These are phyloP conservation scores for Epistrophe eligans DNA, from an alignment of 2,888 invertebrate species.

Conservation along the genomic window DNA sequence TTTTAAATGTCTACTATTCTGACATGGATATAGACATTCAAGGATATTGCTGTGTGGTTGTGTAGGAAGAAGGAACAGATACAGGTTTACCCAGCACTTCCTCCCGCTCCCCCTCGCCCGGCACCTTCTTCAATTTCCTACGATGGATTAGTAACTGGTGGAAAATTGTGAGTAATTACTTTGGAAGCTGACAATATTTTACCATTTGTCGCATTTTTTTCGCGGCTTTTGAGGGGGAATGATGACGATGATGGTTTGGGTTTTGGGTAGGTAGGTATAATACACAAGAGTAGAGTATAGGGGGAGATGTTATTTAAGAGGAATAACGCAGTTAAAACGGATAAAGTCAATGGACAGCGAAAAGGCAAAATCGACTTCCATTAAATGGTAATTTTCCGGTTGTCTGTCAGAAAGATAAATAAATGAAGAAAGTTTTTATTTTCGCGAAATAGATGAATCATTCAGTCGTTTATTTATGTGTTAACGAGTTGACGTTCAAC, in stretches of 20 bases:
- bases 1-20: constrained; percentile 48
- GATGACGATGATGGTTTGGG: background rate
- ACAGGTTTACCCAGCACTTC: background rate
- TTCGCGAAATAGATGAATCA: constrained; percentile 34
- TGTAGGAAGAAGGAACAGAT: background rate
- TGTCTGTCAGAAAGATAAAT: constrained; percentile 58
- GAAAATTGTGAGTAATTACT: constrained; percentile 74
- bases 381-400: constrained; percentile 69
- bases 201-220: constrained; percentile 62
- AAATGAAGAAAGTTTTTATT: constrained; percentile 53
- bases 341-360: constrained; percentile 55
- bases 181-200: constrained; percentile 73
- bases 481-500: constrained; percentile 51
- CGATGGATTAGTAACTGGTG: constrained; percentile 63
- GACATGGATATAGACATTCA: constrained; percentile 57
- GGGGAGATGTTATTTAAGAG: background rate
- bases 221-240: constrained; percentile 18
- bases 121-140: constrained; percentile 10
- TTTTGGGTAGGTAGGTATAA: background rate
- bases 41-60: constrained; percentile 34
- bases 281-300: background rate
- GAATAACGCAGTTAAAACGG: constrained; percentile 37
- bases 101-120: background rate
- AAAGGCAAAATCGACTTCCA: constrained; percentile 38
- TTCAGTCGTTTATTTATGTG: constrained; percentile 21